Conservation (phyloP, 2,797 vertebrate genomes). For the Gephyroberyx darwinii region DNA sequence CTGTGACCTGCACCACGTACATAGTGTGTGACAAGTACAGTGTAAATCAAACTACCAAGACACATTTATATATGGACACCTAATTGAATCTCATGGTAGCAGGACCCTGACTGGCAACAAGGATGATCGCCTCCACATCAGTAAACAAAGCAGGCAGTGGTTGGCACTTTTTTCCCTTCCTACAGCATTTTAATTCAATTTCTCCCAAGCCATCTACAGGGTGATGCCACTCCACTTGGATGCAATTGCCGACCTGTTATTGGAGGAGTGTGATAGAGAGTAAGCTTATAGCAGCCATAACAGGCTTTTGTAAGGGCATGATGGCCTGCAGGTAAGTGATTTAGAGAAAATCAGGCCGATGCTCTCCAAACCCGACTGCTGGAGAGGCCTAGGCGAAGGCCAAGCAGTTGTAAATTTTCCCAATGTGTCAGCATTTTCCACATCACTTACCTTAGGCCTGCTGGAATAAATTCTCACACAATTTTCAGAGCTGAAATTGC, state of each 20-base stretch:
- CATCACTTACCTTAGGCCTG: conserved; percentile 61
- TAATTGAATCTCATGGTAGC: conserved; percentile 42
- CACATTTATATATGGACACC: conserved; percentile 39
- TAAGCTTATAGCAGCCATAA: conserved; percentile 68
- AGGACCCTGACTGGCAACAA: conserved; percentile 26
- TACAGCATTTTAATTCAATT: conserved; percentile 62
- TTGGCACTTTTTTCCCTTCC: conserved; percentile 27
- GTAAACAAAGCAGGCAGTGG: conserved; percentile 47
- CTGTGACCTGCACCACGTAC: conserved; percentile 75
- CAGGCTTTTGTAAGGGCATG: conserved; percentile 64
- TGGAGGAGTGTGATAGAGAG: conserved; percentile 55
- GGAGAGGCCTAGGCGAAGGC: conserved; percentile 65
- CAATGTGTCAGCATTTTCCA: conserved; percentile 77
- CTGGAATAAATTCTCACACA: conserved; percentile 73
- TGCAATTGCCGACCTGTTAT: conserved; percentile 58
- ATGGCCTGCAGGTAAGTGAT: conserved; percentile 74
- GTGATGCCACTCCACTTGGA: conserved; percentile 42
- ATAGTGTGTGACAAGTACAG: conserved; percentile 57
- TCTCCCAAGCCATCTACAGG: conserved; percentile 46
- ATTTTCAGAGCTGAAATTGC: conserved; percentile 72
- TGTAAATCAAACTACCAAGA: conserved; percentile 66
- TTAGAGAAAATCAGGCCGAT: conserved; percentile 73
- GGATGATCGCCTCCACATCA: conserved; percentile 24
- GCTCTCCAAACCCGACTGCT: conserved; percentile 57
- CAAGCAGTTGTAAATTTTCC: conserved; percentile 72